Conservation (phyloP, 2,888 invertebrate genomes). For the Ormia ochracea region DNA sequence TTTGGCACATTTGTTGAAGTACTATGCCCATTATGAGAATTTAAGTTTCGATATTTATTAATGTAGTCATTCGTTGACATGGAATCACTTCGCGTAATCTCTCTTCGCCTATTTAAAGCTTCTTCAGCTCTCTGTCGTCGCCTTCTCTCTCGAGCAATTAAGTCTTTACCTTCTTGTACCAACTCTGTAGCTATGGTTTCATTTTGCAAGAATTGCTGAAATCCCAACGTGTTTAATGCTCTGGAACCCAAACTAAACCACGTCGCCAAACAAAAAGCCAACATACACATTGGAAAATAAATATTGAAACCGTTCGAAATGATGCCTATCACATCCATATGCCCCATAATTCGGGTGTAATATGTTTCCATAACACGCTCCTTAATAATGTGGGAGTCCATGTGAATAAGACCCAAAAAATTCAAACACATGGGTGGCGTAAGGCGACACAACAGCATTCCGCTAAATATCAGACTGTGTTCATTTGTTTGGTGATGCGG, state of each 20-base stretch:
- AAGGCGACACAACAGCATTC: slow-evolving; percentile 97
- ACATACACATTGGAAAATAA: slow-evolving; percentile 98
- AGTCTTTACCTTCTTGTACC: slow-evolving; percentile 94
- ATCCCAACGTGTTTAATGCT: slow-evolving; percentile 91
- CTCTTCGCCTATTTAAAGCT: slow-evolving; percentile 82
- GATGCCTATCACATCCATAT: slow-evolving; percentile 98
- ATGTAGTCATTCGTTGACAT: slow-evolving; percentile 68
- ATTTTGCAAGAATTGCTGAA: slow-evolving; percentile 97
- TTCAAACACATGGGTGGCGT: slow-evolving; percentile 99
- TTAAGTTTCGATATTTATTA: slow-evolving; percentile 70
- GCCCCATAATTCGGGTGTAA: slow-evolving; percentile 99
- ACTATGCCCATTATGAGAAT: slow-evolving; percentile 43
- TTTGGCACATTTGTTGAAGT: slow-evolving; percentile 31
- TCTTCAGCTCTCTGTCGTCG: slow-evolving; percentile 89
- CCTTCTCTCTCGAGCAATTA: slow-evolving; percentile 91
- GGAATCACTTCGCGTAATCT: slow-evolving; percentile 69
- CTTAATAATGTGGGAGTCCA: slow-evolving; percentile 96
- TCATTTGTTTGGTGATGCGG: slow-evolving; percentile 99
- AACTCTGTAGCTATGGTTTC: slow-evolving; percentile 95
- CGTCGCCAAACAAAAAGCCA: slow-evolving; percentile 93
- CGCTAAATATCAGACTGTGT: slow-evolving; percentile 97
- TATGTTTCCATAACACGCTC: slow-evolving; percentile 89
- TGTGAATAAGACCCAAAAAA: slow-evolving; percentile 96
- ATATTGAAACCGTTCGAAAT: slow-evolving; percentile 99
- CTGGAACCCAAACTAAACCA: slow-evolving; percentile 95